phyloP scores from a whole-genome alignment of 2,113 vertebrate genomes.

The Tretioscincus oriximinensis region DNA sequence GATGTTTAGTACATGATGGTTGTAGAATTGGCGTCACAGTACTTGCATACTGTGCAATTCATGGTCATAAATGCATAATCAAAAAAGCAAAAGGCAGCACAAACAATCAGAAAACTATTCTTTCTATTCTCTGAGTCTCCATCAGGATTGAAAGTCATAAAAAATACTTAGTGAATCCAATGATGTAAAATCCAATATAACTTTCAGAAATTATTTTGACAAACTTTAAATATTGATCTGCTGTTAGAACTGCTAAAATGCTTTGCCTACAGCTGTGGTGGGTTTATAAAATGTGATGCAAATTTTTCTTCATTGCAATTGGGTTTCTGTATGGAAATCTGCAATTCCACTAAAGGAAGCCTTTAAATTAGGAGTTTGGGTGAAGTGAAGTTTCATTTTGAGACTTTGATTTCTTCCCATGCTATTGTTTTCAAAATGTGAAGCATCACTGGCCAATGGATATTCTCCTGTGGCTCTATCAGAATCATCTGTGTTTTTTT shows the following conservation, averaged over 20 bases:
- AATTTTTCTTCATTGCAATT: background rate
- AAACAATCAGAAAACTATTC: background rate
- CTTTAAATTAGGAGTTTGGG: no score
- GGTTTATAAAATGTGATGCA: background rate
- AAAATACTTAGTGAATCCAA: background rate
- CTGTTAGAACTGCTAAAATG: background rate
- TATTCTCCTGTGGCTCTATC: background rate
- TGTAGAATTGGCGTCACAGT: background rate
- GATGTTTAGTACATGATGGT: background rate
- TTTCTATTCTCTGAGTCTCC: background rate
- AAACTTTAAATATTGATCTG: background rate
- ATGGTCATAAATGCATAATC: slow-evolving; percentile 12
- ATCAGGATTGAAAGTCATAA: background rate
- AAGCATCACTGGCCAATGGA: background rate
- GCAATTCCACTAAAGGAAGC: no score
- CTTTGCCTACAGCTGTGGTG: background rate
- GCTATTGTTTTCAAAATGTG: no score
- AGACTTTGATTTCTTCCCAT: no score
- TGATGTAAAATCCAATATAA: background rate
- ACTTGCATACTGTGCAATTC: background rate
- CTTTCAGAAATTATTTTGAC: background rate
- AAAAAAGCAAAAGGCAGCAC: background rate
- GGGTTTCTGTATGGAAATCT: background rate
- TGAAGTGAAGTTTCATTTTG: no score
- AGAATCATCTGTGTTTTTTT: no score